Evolutionary conservation across 2,113 vertebrate genomes (phyloP).

Genomic region (Colinus virginianus): DNA sequence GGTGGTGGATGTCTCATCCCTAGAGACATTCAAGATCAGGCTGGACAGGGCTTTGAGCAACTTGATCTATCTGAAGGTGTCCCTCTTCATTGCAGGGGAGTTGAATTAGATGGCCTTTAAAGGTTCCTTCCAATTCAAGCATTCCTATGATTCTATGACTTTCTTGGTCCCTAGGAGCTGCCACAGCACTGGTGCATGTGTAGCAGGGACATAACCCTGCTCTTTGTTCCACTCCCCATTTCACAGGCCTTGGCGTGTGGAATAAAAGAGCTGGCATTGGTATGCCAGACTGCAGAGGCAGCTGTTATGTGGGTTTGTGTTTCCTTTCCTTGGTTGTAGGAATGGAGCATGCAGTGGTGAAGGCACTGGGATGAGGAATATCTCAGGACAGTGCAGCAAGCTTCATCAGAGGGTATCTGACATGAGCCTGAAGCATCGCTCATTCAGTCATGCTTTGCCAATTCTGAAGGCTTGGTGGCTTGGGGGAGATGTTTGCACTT

Average conservation of each 20-base stretch:
- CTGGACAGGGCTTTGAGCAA: background rate
- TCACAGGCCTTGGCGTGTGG: background rate
- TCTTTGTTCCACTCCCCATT: background rate
- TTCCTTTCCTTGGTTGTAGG: background rate
- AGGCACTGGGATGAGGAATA: background rate
- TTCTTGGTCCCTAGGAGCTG: background rate
- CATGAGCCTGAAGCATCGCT: background rate
- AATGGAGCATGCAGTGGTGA: accelerated
- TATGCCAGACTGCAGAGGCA: background rate
- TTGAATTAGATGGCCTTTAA: no score
- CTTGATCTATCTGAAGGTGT: no score
- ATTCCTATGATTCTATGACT: no score
- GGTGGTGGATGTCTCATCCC: background rate
- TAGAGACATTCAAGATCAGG: background rate
- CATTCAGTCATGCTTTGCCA: background rate
- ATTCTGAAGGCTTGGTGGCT: background rate
- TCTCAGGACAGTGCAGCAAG: accelerated
- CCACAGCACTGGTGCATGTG: accelerated
- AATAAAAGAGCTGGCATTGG: background rate
- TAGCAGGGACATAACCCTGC: background rate
- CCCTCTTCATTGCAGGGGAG: no score
- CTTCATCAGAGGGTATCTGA: background rate
- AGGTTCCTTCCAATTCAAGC: no score
- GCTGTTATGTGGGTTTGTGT: background rate
- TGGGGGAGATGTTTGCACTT: accelerated